Percentiles rank a stretch among this genome's conserved stretches.
Evolutionary conservation across 23 tunicate genomes (phyloP).

Genomic region (Trididemnum miniatum): DNA sequence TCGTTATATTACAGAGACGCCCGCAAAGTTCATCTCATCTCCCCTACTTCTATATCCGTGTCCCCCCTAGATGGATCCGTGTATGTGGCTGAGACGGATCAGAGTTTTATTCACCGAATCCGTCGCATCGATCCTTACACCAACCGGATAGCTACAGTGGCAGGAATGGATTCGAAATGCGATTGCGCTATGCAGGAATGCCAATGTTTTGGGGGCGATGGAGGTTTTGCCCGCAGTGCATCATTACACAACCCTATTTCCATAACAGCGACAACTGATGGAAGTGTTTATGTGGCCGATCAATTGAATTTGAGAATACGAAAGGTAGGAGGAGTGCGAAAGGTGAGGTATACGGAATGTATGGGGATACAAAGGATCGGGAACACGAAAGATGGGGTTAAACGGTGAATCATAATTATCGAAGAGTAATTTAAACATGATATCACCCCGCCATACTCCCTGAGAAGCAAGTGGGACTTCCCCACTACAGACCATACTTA

Average conservation of each 20-base stretch:
- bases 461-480: too few relatives aligned
- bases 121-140: slow-evolving; percentile 71
- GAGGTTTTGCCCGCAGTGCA: slow-evolving; percentile 86
- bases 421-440: too few relatives aligned
- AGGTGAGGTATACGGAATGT: too few relatives aligned
- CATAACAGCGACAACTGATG: slow-evolving; percentile 76
- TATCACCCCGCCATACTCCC: too few relatives aligned
- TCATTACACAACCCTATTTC: slow-evolving; percentile 68
- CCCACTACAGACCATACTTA: too few relatives aligned
- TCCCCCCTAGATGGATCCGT: slow-evolving; percentile 81
- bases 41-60: slow-evolving; percentile 65
- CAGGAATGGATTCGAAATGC: slow-evolving; percentile 76
- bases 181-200: slow-evolving; percentile 84
- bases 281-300: slow-evolving; percentile 73
- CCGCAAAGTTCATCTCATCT: slow-evolving; percentile 49
- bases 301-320: slow-evolving; percentile 79
- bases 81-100: slow-evolving; percentile 78
- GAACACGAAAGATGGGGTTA: too few relatives aligned
- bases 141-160: slow-evolving; percentile 64
- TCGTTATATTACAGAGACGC: slow-evolving; percentile 66
- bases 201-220: slow-evolving; percentile 85
- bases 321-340: slow-evolving; percentile 44
- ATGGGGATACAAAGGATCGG: too few relatives aligned
- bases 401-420: too few relatives aligned
- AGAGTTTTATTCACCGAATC: slow-evolving; percentile 60